Conservation (phyloP, 2,113 vertebrate species). For the Hyperopisus bebe region DNA sequence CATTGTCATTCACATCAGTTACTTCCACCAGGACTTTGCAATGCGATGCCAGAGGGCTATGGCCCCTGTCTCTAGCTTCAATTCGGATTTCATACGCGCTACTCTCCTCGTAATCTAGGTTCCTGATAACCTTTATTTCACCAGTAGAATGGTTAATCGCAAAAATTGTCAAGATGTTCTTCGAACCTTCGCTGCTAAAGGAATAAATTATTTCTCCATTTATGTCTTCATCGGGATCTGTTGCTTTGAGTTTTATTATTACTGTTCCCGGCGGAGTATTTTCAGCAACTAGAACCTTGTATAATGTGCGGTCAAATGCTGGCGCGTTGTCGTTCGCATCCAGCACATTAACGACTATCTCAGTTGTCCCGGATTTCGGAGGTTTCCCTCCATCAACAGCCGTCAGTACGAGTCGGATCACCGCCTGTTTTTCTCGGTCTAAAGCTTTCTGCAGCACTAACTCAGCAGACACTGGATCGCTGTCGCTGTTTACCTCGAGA, state of each 20-base stretch:
- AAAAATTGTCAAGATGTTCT: neutral
- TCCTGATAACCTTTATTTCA: neutral
- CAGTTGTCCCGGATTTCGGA: conserved; percentile 51
- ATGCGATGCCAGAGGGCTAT: neutral
- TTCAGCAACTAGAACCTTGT: neutral
- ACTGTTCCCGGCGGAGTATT: neutral
- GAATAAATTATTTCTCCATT: conserved; percentile 7
- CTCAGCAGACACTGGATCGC: conserved; percentile 5
- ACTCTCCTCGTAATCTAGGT: conserved; percentile 7
- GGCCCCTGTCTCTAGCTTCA: conserved; percentile 12
- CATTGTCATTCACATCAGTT: conserved; percentile 10
- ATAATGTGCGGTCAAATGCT: neutral
- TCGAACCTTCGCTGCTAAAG: neutral
- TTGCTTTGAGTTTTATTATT: neutral
- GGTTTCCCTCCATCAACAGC: conserved; percentile 35
- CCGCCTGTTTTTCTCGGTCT: conserved; percentile 20
- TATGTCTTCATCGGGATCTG: neutral
- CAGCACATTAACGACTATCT: conserved; percentile 58
- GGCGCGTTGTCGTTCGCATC: conserved; percentile 41
- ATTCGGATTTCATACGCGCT: conserved; percentile 5
- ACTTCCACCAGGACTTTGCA: conserved; percentile 20
- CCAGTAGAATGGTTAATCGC: neutral
- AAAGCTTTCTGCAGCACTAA: conserved; percentile 19
- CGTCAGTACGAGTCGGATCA: conserved; percentile 10
- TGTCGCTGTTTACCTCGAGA: neutral